Conservation (phyloP, 2,797 vertebrate species). For the Hypotaenidia philippensis region DNA sequence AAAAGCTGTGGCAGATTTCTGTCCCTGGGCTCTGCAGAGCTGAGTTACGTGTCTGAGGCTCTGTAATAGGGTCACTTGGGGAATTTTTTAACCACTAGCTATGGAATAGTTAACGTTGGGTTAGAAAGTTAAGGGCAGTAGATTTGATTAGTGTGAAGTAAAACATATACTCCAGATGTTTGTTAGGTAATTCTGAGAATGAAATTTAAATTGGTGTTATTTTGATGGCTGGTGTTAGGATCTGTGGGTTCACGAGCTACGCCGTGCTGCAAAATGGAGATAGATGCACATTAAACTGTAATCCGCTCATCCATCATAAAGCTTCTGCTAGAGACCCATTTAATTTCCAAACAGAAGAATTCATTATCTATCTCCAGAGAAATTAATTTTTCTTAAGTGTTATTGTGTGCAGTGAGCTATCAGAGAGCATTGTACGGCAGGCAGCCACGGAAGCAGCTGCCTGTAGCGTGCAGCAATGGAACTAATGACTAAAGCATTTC, state of each 20-base stretch:
- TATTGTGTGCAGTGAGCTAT: neutral
- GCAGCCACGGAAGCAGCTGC: neutral
- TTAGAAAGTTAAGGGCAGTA: neutral
- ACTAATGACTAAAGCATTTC: neutral
- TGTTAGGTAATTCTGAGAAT: neutral
- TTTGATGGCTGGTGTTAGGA: neutral
- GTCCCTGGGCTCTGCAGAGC: neutral
- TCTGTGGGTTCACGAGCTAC: neutral
- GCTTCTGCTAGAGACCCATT: neutral
- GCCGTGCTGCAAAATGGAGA: neutral
- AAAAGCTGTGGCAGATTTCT: neutral
- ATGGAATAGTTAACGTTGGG: neutral
- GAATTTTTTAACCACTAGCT: neutral
- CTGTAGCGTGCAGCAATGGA: neutral
- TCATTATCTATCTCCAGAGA: conserved; percentile 28
- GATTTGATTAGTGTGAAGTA: neutral
- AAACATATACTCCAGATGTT: neutral
- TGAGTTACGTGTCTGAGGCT: neutral
- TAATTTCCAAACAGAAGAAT: conserved; percentile 38
- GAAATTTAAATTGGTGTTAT: neutral
- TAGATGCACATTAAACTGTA: neutral
- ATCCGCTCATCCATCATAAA: conserved; percentile 10
- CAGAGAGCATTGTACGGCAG: neutral
- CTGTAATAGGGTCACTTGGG: neutral
- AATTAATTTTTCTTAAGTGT: neutral